Evolutionary conservation across 92 coral and sea anemone genomes (phyloP).

Genomic region (Chrysogorgia sp.): DNA sequence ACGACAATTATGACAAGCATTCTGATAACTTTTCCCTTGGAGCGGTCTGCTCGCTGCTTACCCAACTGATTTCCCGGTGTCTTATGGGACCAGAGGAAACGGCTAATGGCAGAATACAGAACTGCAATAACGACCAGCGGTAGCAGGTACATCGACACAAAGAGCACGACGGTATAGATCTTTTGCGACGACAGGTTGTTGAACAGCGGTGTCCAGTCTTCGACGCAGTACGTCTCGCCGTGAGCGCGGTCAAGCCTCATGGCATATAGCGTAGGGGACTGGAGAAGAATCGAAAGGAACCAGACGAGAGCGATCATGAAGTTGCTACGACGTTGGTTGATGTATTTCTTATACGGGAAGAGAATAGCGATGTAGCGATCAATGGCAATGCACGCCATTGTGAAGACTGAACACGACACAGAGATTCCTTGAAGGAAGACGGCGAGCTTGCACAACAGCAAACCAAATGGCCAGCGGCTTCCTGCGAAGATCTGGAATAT

Average conservation of each 20-base stretch:
- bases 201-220: slow-evolving; percentile 69
- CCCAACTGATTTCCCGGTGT: slow-evolving; percentile 59
- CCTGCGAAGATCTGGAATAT: slow-evolving; percentile 26
- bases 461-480: slow-evolving; percentile 37
- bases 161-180: slow-evolving; percentile 68
- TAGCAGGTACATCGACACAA: slow-evolving; percentile 60
- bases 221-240: slow-evolving; percentile 53
- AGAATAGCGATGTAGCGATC: slow-evolving; percentile 72
- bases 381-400: slow-evolving; percentile 69
- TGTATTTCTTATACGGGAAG: slow-evolving; percentile 65
- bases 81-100: slow-evolving; percentile 58
- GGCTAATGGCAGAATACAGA: slow-evolving; percentile 62
- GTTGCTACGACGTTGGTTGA: slow-evolving; percentile 55
- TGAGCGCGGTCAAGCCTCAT: slow-evolving; percentile 52
- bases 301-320: slow-evolving; percentile 67
- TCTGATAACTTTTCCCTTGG: slow-evolving; percentile 23
- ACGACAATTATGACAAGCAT: slow-evolving; percentile 43
- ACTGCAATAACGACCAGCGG: slow-evolving; percentile 67
- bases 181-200: slow-evolving; percentile 60
- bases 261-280: slow-evolving; percentile 83
- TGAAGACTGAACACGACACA: slow-evolving; percentile 72
- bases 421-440: slow-evolving; percentile 47
- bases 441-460: slow-evolving; percentile 20
- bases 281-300: slow-evolving; percentile 63
- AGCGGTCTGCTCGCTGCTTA: slow-evolving; percentile 21